Conservation (phyloP, 2,888 invertebrate species). For the Andrena minutula region DNA sequence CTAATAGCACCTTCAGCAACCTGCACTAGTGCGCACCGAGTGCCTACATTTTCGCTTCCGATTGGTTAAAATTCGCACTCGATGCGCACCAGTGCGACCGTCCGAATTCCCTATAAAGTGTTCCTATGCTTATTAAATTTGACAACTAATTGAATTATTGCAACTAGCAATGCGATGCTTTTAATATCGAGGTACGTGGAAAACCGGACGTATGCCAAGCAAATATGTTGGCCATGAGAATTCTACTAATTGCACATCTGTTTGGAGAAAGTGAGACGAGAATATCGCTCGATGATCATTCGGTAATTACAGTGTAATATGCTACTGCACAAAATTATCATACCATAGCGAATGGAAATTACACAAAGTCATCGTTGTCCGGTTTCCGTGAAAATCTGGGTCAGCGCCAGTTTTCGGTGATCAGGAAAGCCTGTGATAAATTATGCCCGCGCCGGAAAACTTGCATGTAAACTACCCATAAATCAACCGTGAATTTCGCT, state of each 20-base stretch:
- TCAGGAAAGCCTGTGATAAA: constrained; percentile 15
- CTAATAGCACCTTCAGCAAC: no score
- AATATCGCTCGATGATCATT: neutral
- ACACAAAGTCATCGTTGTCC: neutral
- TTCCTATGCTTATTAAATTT: neutral
- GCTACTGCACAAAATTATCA: no score
- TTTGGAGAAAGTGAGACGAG: no score
- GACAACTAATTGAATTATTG: neutral
- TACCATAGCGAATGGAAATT: constrained; percentile 6
- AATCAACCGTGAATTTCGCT: constrained; percentile 15
- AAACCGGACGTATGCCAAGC: no score
- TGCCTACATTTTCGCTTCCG: no score
- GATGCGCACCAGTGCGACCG: no score
- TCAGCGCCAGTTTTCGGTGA: constrained; percentile 1
- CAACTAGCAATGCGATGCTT: neutral
- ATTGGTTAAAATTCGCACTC: no score
- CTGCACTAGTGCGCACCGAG: no score
- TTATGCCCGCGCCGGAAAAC: constrained; percentile 12
- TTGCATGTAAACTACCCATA: constrained; percentile 23
- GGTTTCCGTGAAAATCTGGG: constrained; percentile 18
- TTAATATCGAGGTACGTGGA: neutral
- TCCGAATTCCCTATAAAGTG: no score
- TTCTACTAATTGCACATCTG: no score
- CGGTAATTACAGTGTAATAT: no score
- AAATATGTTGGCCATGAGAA: no score